A percentile compares a stretch with the other conserved stretches of the same genome.
Conservation (phyloP, 2,797 vertebrate species). For the Caiman crocodilus region DNA sequence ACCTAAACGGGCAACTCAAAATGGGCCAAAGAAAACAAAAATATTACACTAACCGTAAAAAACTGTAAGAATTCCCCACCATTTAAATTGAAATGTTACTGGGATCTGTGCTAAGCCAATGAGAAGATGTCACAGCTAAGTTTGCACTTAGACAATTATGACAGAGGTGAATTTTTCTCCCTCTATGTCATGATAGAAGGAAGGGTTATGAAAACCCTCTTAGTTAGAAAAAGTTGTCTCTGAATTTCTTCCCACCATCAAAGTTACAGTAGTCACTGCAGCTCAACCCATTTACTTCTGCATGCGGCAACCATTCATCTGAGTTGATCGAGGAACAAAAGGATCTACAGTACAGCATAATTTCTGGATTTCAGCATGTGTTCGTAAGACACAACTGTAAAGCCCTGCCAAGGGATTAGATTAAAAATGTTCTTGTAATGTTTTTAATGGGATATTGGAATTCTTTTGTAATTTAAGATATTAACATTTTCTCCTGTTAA, state of each 20-base stretch:
- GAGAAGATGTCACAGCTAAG: slow-evolving; percentile 73
- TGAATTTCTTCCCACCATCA: slow-evolving; percentile 63
- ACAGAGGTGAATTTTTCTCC: slow-evolving; percentile 74
- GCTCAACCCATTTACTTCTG: slow-evolving; percentile 47
- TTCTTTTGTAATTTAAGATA: slow-evolving; percentile 55
- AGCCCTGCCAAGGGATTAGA: slow-evolving; percentile 58
- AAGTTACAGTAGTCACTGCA: slow-evolving; percentile 75
- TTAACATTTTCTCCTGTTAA: slow-evolving; percentile 40
- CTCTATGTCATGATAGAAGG: slow-evolving; percentile 78
- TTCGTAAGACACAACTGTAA: slow-evolving; percentile 57
- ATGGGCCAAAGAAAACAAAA: background rate
- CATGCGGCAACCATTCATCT: slow-evolving; percentile 58
- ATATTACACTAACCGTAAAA: slow-evolving; percentile 39
- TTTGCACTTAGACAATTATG: slow-evolving; percentile 74
- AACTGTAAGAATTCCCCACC: slow-evolving; percentile 57
- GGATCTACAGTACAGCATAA: slow-evolving; percentile 57
- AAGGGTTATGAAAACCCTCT: slow-evolving; percentile 70
- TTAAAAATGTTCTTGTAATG: slow-evolving; percentile 50
- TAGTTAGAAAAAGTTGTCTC: slow-evolving; percentile 60
- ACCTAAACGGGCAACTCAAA: slow-evolving; percentile 55
- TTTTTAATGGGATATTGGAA: slow-evolving; percentile 52
- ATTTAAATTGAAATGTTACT: slow-evolving; percentile 39
- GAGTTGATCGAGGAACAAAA: slow-evolving; percentile 61
- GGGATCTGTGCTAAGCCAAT: slow-evolving; percentile 61
- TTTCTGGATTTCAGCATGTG: slow-evolving; percentile 64